Evolutionary conservation across 2,888 invertebrate species (phyloP), one percentile per base, ranked within the genome.

Genomic region (Lymantria monacha): DNA sequence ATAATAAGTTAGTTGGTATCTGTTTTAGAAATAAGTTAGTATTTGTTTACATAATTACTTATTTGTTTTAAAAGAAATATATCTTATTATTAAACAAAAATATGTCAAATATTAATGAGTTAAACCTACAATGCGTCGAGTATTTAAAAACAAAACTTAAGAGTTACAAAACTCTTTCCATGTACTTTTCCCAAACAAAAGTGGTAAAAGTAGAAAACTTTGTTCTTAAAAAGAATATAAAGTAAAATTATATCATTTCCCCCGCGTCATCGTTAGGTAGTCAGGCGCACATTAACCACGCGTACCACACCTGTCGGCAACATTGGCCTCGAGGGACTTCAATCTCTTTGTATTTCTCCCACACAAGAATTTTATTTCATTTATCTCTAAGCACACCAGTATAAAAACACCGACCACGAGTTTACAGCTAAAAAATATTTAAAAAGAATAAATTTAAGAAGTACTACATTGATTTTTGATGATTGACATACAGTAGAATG

Each of bases 291-390:
- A 69, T 70, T 65, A 67, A 69, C 74, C 64, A 59, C 68, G 70
- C 68, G 72, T 70, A 70, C 67, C 66, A 72, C 82, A 84, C 82
- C 85, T 85, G 85, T 75, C 83, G 72, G 63, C 72, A 67, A 73
- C 80, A 81, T 74, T 81, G 70, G 74, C 80, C 81, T 62, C 79
- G 53, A 61, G 81, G 80, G 81, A 80, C 73, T 74, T 70, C 70
- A 78, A 79, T 81, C 80, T 74, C 74, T 81, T 83, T 85, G 80
- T 83, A 66, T 76, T 78, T 74, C 66, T 61, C 70, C 59, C 61
- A 59, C 60, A 62, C 69, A 72, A 61, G 65, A 78, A 74, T 66
- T 75, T 77, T 75, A 77, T 82, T 80, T 75, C 69, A 77, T 77
- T 76, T 79, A 72, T 72, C 74, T 69, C 71, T 57, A 55, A 74